phyloP scores from a whole-genome alignment of 2,797 vertebrate species.

The Aphelocoma californica region DNA sequence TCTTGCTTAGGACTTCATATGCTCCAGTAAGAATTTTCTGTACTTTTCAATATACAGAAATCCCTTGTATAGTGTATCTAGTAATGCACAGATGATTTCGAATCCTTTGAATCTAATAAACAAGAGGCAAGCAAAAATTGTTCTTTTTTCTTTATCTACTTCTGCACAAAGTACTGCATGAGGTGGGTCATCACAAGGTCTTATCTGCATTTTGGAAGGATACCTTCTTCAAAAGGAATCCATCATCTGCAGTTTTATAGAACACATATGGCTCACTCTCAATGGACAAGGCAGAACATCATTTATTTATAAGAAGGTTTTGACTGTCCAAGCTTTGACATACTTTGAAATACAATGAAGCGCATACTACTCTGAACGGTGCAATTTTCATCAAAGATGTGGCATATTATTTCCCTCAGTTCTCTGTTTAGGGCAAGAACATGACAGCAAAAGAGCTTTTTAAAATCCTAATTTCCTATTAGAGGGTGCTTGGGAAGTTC shows the following conservation, averaged over 20 bases:
- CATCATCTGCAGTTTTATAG: not conserved
- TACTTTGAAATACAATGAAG: not conserved
- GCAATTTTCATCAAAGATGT: not conserved
- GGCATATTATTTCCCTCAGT: not conserved
- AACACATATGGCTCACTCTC: not conserved
- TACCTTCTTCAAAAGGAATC: not conserved
- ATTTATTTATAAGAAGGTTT: not conserved
- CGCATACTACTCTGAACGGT: not conserved
- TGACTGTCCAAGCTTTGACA: not conserved
- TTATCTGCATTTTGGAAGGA: not conserved
- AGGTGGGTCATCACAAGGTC: not conserved
- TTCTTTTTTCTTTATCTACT: not conserved
- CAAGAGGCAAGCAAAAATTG: not conserved
- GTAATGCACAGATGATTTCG: not conserved
- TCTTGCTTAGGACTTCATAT: not conserved
- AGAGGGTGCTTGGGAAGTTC: not conserved
- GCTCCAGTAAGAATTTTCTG: not conserved
- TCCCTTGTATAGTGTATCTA: not conserved
- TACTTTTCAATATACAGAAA: not conserved
- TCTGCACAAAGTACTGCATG: not conserved
- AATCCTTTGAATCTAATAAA: not conserved
- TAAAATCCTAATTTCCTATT: not conserved
- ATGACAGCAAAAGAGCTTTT: not conserved
- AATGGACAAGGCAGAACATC: not conserved
- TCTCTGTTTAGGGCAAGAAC: constrained; percentile 3